phyloP scores from a whole-genome alignment of 2,888 invertebrate genomes.

The Dryocosmus kuriphilus region DNA sequence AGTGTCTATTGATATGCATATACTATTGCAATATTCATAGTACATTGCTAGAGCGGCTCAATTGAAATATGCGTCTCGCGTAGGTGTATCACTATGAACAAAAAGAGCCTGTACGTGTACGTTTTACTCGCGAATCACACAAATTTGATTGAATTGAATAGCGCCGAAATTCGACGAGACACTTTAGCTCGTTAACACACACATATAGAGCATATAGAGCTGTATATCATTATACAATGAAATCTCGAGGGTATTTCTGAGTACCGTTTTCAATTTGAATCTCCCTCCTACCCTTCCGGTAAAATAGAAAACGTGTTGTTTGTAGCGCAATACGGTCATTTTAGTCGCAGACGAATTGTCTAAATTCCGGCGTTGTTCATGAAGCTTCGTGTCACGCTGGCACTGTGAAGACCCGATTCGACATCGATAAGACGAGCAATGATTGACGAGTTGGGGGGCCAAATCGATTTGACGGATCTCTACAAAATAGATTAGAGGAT shows the following conservation, averaged over 20 bases:
- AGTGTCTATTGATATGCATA: constrained; percentile 30
- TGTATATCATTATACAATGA: too few relatives aligned
- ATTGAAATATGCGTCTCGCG: constrained; percentile 26
- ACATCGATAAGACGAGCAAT: constrained; percentile 6
- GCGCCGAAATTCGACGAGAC: constrained; percentile 6
- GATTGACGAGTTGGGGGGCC: constrained; percentile 19
- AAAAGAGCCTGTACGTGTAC: background rate
- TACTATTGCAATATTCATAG: constrained; percentile 38
- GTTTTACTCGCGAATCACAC: constrained; percentile 9
- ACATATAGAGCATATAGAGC: too few relatives aligned
- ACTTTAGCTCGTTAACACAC: constrained; percentile 15
- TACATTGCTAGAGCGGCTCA: constrained; percentile 24
- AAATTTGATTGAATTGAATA: constrained; percentile 29
- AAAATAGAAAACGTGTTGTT: constrained; percentile 32
- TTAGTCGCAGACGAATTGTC: constrained; percentile 33
- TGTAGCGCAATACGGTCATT: background rate
- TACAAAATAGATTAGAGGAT: constrained; percentile 18
- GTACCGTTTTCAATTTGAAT: constrained; percentile 1
- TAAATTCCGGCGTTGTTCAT: constrained; percentile 11
- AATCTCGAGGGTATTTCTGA: constrained; percentile 21
- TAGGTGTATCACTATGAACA: background rate
- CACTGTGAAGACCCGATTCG: background rate
- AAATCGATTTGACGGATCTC: background rate
- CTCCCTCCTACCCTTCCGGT: background rate
- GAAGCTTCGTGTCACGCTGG: background rate